phyloP scores from a whole-genome alignment of 2,113 vertebrate species.

The Malurus alboscapulatus region DNA sequence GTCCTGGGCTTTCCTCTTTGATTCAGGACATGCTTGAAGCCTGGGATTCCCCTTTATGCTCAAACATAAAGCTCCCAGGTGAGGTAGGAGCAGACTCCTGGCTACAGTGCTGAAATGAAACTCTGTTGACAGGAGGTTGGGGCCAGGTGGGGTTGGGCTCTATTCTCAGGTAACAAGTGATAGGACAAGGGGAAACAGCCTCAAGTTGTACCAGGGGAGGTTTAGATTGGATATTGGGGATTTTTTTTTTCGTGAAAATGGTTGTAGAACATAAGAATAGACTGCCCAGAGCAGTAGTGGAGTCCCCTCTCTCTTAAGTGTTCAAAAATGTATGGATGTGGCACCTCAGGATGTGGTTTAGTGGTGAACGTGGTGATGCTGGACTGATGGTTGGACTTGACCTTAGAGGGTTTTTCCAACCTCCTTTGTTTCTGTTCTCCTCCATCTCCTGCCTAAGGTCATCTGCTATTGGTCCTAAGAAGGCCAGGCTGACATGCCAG shows the following conservation, averaged over 20 bases:
- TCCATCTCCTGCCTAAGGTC: neutral
- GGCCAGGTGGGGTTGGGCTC: neutral
- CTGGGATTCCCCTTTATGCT: neutral
- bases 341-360: neutral
- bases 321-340: fast-evolving
- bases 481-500: neutral
- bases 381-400: neutral
- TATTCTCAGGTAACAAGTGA: neutral
- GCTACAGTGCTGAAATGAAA: neutral
- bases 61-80: neutral
- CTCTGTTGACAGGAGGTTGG: neutral
- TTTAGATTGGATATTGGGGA: neutral
- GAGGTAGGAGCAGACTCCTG: neutral
- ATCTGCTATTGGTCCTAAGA: neutral
- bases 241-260: neutral
- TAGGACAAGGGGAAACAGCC: neutral
- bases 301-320: neutral
- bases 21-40: neutral
- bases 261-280: neutral
- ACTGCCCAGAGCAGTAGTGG: neutral
- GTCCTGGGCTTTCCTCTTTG: neutral
- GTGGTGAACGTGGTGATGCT: neutral
- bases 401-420: neutral
- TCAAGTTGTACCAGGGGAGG: neutral
- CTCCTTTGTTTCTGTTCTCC: neutral